These are phyloP conservation scores for Poeciliopsis presidionis DNA, from an alignment of 2,797 vertebrate genomes.

Conservation along the genomic window DNA sequence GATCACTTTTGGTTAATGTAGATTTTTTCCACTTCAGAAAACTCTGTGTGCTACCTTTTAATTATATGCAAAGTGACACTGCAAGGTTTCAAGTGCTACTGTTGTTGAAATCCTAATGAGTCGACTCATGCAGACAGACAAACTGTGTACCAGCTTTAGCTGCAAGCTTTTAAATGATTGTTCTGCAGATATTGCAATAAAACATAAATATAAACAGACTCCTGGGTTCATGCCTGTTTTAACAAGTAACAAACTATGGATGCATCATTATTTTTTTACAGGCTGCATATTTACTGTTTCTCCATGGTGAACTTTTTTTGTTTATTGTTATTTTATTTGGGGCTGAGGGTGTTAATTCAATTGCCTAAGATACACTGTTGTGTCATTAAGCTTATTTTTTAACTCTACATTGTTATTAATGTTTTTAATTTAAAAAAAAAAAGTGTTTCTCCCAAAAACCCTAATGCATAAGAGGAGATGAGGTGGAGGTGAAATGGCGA, in stretches of 20 bases:
- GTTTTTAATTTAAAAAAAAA: neutral
- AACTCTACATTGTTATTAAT: neutral
- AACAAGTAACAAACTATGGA: neutral
- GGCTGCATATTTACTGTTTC: neutral
- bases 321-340: too few relatives aligned
- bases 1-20: neutral
- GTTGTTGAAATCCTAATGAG: conserved; percentile 1
- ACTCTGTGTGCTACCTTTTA: neutral
- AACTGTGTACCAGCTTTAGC: neutral
- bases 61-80: neutral
- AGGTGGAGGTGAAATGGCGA: neutral
- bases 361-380: neutral
- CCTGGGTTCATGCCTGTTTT: neutral
- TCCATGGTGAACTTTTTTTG: neutral
- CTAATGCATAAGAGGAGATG: neutral
- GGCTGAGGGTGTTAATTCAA: neutral
- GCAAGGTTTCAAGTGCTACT: neutral
- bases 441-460: neutral
- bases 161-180: neutral
- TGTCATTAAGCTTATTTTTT: neutral
- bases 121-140: neutral
- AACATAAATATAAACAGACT: neutral
- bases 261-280: conserved; percentile 1
- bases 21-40: neutral
- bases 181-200: neutral